Base-by-base conservation (phyloP, 2,888 invertebrate species). In the Augochlorella aurata region DNA sequence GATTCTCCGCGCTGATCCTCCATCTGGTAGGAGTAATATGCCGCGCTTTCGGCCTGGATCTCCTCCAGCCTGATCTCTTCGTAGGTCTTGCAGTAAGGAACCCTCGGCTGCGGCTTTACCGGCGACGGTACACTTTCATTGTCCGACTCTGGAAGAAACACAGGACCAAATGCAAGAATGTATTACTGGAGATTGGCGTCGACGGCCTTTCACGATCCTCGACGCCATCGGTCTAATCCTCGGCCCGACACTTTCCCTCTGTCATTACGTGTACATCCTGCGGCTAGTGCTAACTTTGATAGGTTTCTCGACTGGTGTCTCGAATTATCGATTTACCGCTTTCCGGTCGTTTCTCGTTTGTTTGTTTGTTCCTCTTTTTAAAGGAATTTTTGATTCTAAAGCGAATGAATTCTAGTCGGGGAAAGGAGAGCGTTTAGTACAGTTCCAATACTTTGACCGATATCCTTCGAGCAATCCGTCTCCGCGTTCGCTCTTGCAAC, bases 141-240 rank as follows among this genome's bases (percentile, higher is more conserved):
- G 95, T 97, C 96, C 91, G 97, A 96, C 94, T 97, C 97, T 97
- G 96, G 95, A 96, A 96, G 95, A 94, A 96, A 82, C 79, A 87
- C 70, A 87, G 61, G 80, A 80, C 77, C 76, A 83, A 77, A 83
- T 78, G 81, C 65, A 45, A 72, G 54, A 77, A 73, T 80, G 21
- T 73, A 47, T 76, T 68, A 63, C 65, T 54, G 18, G 38, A 49
- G 65, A 14, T 18, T 45, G 61, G 74, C 63, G 72, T 49, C 18
- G 21, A n/a, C 52, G 70, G 14, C 72, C 76, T 74, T 74, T 29
- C 45, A 65, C 58, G 44, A 68, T 76, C 58, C 63, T 79, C 38
- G 74, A 68, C 58, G 71, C 29, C 71, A 54, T 14, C n/a, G 16
- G 52, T 10, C 21, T 45, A 54, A 52, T 80, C 74, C 67, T 58